These are phyloP conservation scores for Phlogophora meticulosa DNA, from an alignment of 2,888 invertebrate species.

Conservation along the genomic window DNA sequence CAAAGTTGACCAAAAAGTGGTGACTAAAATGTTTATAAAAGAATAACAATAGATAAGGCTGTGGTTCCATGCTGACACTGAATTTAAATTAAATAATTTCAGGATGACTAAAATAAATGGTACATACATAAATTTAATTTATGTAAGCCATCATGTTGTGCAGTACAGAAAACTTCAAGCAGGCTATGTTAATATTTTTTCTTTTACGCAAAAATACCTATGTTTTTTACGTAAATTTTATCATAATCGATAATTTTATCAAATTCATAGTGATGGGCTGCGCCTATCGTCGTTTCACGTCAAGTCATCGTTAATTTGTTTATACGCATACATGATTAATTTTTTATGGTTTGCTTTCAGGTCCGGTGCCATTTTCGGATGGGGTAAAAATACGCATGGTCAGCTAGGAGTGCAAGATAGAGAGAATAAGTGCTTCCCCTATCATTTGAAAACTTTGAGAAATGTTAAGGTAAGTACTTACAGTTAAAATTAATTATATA, in stretches of 20 bases:
- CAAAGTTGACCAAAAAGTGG: background rate
- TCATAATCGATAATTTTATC: constrained; percentile 44
- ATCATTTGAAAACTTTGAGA: constrained; percentile 94
- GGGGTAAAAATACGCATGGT: constrained; percentile 96
- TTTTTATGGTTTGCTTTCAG: constrained; percentile 72
- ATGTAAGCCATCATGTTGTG: no score
- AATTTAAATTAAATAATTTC: no score
- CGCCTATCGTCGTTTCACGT: no score
- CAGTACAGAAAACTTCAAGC: no score
- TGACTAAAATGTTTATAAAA: background rate
- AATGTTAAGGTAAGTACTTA: constrained; percentile 91
- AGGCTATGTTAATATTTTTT: no score
- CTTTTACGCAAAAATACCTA: no score
- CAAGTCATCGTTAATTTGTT: background rate
- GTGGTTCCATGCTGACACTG: background rate
- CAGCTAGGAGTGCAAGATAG: constrained; percentile 96
- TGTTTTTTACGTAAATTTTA: constrained; percentile 16
- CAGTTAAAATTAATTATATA: constrained; percentile 20
- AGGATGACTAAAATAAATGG: no score
- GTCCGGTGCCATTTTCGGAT: constrained; percentile 96
- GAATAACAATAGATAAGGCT: background rate
- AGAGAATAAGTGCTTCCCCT: constrained; percentile 93
- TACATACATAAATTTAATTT: no score
- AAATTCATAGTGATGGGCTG: no score
- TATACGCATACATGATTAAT: no score